Percentiles rank a stretch among this genome's conserved stretches.
Conservation (phyloP, 2,113 vertebrate species). For the Lamprologus ornatipinnis region DNA sequence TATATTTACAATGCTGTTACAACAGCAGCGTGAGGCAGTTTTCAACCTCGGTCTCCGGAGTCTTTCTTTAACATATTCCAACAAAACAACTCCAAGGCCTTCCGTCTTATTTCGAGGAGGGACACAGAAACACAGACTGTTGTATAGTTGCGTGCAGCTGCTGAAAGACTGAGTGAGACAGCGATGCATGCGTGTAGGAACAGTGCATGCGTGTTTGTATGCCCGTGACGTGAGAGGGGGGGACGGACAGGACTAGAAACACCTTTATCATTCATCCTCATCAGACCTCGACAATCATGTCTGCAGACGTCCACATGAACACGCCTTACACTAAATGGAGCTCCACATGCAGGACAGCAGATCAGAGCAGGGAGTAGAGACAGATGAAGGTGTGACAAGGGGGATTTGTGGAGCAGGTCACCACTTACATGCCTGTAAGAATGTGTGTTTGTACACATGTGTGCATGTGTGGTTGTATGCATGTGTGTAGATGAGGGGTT, state of each 20-base stretch:
- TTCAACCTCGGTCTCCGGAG: background rate
- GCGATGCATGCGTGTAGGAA: slow-evolving; percentile 48
- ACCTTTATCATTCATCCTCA: background rate
- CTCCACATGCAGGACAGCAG: slow-evolving; percentile 45
- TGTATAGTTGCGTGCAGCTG: slow-evolving; percentile 26
- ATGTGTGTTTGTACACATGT: background rate
- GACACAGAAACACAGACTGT: slow-evolving; percentile 22
- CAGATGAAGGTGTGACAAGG: slow-evolving; percentile 12
- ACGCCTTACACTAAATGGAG: slow-evolving; percentile 19
- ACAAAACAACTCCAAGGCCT: background rate
- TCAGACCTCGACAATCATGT: background rate
- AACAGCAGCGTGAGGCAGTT: background rate
- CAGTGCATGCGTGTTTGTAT: slow-evolving; percentile 33
- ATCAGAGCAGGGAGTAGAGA: slow-evolving; percentile 19
- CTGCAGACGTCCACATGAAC: background rate
- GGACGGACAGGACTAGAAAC: slow-evolving; percentile 22
- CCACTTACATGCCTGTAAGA: slow-evolving; percentile 55
- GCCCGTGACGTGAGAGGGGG: background rate
- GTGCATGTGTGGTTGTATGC: background rate
- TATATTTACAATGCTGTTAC: background rate
- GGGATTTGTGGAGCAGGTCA: background rate
- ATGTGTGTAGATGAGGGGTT: background rate
- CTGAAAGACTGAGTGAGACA: slow-evolving; percentile 14
- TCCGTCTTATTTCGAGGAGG: background rate
- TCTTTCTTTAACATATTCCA: background rate